phyloP scores from a whole-genome alignment of 1,140 invertebrate species.

The Eurosta solidaginis region DNA sequence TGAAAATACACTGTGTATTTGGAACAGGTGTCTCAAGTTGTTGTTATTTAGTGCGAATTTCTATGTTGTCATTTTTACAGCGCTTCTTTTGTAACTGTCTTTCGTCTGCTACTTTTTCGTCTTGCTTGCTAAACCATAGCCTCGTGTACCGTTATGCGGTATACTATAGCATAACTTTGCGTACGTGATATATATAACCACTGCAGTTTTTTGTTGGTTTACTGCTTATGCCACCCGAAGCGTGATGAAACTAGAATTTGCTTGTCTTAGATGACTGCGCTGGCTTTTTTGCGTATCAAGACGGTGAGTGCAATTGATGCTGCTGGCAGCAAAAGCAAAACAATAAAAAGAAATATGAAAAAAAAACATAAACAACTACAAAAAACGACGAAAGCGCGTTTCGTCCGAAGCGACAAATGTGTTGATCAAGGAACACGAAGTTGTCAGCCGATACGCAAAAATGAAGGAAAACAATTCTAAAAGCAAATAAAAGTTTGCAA shows the following conservation, averaged over 20 bases:
- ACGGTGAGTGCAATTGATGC: neutral
- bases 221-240: neutral
- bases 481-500: neutral
- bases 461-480: neutral
- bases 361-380: neutral
- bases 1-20: neutral
- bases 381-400: neutral
- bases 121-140: no score
- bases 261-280: neutral
- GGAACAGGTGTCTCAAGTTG: neutral
- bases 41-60: neutral
- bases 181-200: neutral
- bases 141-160: constrained; percentile 20
- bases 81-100: neutral
- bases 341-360: neutral
- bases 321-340: neutral
- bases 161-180: neutral
- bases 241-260: neutral
- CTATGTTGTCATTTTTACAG: neutral
- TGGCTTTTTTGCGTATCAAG: neutral
- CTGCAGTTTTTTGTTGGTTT: neutral
- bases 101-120: neutral
- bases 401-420: neutral
- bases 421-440: neutral
- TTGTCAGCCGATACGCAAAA: neutral